Evolutionary conservation across 2,113 vertebrate species (phyloP), one percentile per base, ranked within the genome.

Genomic region (Lanius collurio): DNA sequence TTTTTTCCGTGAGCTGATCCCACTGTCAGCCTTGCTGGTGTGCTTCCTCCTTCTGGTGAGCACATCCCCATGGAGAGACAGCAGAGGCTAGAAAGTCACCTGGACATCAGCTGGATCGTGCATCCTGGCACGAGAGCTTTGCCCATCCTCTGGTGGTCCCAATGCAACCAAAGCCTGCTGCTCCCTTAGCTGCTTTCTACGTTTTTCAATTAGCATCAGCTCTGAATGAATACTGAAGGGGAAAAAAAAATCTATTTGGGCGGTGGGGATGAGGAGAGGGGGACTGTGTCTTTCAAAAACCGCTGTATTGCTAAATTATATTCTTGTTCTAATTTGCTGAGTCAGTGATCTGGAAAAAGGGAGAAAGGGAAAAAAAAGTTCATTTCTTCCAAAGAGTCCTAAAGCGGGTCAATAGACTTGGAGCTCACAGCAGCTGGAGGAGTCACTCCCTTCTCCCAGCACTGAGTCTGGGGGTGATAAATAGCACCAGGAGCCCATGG

Each of bases 261-360:
- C 4, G 90, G 85, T 80, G 91, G 90, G 75, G 75, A 75, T 92
- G 89, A 92, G 83, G 67, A 93, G 93, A 88, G 83, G 64, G 91
- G 93, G 83, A 80, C 90, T 77, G 83, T 94, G 96, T 94, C 96
- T 96, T 97, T 96, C 95, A 93, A 92, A 95, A 96, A 85, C 93
- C 21, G 56, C 95, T 96, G 93, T 96, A 96, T 97, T 96, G 97
- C 97, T 97, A 96, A 97, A 97, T 97, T 97, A 96, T 96, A 93
- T 95, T 96, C 97, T 89, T 97, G 96, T 97, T 97, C 95, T 97
- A 97, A 97, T 97, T 97, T 97, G 97, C 96, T 97, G 95, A 96
- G 94, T 97, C 97, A 96, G 94, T 97, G 97, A 91, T 96, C 97
- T 97, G 97, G 97, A 97, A 97, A 97, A 97, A 96, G 95, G 95